These are phyloP conservation scores for Spheniscus mendiculus DNA, from an alignment of 2,113 vertebrate species.

Conservation along the genomic window DNA sequence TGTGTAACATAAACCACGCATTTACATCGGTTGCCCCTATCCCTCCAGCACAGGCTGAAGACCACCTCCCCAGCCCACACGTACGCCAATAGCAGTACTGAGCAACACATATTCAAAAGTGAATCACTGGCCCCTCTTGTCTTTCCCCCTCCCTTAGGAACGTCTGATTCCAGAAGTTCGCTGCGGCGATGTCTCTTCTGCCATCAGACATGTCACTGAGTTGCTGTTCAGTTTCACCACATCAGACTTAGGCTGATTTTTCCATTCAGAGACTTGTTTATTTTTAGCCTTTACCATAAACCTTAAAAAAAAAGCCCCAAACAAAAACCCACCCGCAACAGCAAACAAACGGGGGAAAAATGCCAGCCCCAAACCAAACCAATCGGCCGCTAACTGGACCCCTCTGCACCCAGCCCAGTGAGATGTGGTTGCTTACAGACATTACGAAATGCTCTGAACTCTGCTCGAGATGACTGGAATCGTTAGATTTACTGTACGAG, in stretches of 20 bases:
- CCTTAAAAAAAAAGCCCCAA: not conserved
- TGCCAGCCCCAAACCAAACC: not conserved
- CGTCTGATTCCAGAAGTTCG: constrained; percentile 67
- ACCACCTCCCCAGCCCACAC: constrained; percentile 32
- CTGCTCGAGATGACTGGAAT: constrained; percentile 51
- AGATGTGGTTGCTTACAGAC: constrained; percentile 51
- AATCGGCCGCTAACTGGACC: not conserved
- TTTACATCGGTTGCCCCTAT: not conserved
- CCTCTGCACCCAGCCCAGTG: constrained; percentile 11
- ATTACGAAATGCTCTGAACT: constrained; percentile 76
- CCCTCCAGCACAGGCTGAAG: constrained; percentile 11
- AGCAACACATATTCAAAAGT: constrained; percentile 46
- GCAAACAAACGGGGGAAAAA: not conserved
- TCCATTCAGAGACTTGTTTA: constrained; percentile 58
- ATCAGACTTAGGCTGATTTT: constrained; percentile 67
- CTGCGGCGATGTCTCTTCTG: constrained; percentile 61
- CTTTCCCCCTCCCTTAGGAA: constrained; percentile 30
- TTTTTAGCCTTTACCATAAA: constrained; percentile 67
- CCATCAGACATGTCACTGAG: constrained; percentile 74
- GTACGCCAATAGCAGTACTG: not conserved
- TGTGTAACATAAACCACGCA: constrained; percentile 5
- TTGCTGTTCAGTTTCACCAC: constrained; percentile 64
- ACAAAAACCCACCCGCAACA: not conserved
- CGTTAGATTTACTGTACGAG: constrained; percentile 31
- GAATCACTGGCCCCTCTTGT: not conserved